Percentiles rank a stretch among this genome's conserved stretches.
Evolutionary conservation across 2,113 vertebrate species (phyloP).

Genomic region (Orientallactaga bullata): DNA sequence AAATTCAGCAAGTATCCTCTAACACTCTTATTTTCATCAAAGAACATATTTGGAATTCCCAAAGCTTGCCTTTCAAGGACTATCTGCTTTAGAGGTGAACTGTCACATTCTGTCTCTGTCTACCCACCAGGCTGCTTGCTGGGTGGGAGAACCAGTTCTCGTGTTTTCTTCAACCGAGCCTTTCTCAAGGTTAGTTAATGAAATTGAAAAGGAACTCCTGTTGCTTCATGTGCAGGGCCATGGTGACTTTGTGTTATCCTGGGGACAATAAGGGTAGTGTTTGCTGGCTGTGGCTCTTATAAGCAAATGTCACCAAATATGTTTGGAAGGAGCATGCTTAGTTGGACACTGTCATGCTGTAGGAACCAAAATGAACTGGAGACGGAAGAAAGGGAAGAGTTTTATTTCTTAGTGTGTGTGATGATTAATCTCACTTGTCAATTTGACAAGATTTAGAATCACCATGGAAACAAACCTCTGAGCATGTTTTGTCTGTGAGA

Average conservation of each 20-base stretch:
- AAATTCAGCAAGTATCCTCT: background rate
- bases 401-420: background rate
- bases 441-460: too few species aligned
- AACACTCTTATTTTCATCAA: background rate
- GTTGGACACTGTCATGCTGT: background rate
- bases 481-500: too few species aligned
- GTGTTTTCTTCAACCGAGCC: background rate
- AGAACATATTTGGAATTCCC: background rate
- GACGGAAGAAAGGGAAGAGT: background rate
- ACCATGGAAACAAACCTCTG: too few species aligned
- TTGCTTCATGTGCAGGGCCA: background rate
- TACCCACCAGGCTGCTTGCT: rapidly evolving
- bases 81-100: background rate
- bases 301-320: conserved; percentile 43
- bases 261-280: conserved; percentile 42
- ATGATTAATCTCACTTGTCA: too few species aligned
- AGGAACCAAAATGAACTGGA: conserved; percentile 9
- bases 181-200: background rate
- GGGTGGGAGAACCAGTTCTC: background rate
- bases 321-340: background rate
- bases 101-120: background rate
- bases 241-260: conserved; percentile 20
- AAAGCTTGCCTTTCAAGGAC: background rate
- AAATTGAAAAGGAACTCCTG: background rate
- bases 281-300: background rate